Evolutionary conservation across 2,888 invertebrate species (phyloP), one percentile per base, ranked within the genome.

Genomic region (Biston stratarius): DNA sequence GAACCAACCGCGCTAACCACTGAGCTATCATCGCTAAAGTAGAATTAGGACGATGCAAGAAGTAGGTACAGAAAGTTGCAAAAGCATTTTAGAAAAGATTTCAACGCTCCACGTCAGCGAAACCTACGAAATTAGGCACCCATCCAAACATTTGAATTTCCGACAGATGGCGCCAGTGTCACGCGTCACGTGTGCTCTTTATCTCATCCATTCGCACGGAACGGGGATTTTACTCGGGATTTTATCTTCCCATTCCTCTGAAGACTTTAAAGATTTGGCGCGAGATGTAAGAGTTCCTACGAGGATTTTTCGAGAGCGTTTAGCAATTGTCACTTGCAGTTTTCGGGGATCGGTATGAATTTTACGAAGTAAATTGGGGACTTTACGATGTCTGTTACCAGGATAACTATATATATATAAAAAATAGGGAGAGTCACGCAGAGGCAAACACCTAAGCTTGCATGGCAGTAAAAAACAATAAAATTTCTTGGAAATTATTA

Each of bases 131-230:
- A 68, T 64, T 60, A 63, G 67, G 67, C 67, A 42, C 7, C 36
- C 63, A 68, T 64, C 67, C 67, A 68, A 68, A 60, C 63, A 64
- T 63, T 64, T 58, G 67, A 67, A 58, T 59, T 55, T 62, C 53
- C 42, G 24, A 40, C 67, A 68, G 60, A 57, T 68, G 67, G 49
- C 63, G 51, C 59, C 8, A 14, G 45, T 45, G 61, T 57, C 61
- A 44, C 64, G 42, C 66, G 47, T 61, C 53, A 73, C 71, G 74
- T 74, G 74, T 69, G 58, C 67, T 61, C 69, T 71, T 71, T 72
- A 74, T 70, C 71, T 70, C 55, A 68, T 69, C 72, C 69, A 69
- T 73, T 71, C 70, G 66, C 69, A 67, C 67, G 64, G 57, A 73
- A 72, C 73, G 70, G 70, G 73, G 70, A 67, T 74, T 71, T 71